Conservation (phyloP, 2,113 vertebrate genomes). For the Caracal caracal region DNA sequence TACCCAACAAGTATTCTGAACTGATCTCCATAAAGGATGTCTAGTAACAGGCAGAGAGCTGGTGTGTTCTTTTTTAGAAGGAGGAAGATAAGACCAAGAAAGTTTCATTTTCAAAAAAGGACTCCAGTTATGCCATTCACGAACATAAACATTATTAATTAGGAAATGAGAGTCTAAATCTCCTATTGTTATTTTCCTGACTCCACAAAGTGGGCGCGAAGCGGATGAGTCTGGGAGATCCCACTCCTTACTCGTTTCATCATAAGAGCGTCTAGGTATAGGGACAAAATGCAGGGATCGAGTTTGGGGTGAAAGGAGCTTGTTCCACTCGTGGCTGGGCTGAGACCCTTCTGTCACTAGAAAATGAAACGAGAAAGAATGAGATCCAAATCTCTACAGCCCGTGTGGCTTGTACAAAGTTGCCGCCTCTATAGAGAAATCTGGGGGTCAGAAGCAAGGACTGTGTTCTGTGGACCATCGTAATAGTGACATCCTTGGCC, state of each 20-base stretch:
- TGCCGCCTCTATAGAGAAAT: neutral
- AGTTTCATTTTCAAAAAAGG: conserved; percentile 78
- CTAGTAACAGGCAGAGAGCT: conserved; percentile 74
- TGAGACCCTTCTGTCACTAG: neutral
- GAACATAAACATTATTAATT: conserved; percentile 82
- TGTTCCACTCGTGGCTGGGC: neutral
- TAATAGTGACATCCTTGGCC: neutral
- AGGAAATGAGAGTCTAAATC: conserved; percentile 81
- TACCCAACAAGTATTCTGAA: conserved; percentile 59
- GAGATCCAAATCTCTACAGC: neutral
- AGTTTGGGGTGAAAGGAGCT: neutral
- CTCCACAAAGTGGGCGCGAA: conserved; percentile 66
- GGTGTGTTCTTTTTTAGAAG: conserved; percentile 74
- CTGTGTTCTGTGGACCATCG: neutral
- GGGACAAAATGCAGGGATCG: conserved; percentile 48
- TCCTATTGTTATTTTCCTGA: conserved; percentile 77
- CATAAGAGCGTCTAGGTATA: conserved; percentile 46
- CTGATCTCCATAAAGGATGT: conserved; percentile 64
- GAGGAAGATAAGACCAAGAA: conserved; percentile 63
- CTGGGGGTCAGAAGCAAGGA: neutral
- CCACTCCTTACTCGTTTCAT: conserved; percentile 27
- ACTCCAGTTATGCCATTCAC: conserved; percentile 78
- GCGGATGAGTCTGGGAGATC: neutral
- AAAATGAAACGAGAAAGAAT: neutral
- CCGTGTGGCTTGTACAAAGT: neutral